phyloP scores from a whole-genome alignment of 2,113 vertebrate species.

The Equus przewalskii region DNA sequence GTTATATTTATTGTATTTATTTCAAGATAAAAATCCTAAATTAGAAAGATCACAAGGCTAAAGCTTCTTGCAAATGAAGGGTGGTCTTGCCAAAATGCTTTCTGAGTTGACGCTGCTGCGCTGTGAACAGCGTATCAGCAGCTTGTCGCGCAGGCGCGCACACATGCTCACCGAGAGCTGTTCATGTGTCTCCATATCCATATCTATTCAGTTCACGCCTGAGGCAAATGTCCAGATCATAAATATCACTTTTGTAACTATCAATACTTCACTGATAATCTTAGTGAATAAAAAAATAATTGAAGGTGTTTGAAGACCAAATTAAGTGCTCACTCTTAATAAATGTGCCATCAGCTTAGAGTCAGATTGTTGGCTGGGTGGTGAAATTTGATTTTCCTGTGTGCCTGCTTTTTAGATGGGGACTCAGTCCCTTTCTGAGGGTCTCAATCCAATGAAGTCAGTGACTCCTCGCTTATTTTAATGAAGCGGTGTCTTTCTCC shows the following conservation, averaged over 20 bases:
- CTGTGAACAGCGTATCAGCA: background rate
- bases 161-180: background rate
- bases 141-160: background rate
- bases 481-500: conserved; percentile 33
- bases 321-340: background rate
- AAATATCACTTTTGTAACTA: background rate
- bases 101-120: background rate
- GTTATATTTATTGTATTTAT: background rate
- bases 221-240: background rate
- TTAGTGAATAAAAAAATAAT: conserved; percentile 29
- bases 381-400: conserved; percentile 33
- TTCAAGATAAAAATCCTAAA: background rate
- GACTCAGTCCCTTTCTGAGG: conserved; percentile 4
- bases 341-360: background rate
- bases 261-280: background rate
- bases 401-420: background rate
- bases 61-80: background rate
- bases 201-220: background rate
- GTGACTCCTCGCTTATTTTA: conserved; percentile 10
- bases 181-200: background rate
- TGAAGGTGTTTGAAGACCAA: background rate
- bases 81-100: background rate
- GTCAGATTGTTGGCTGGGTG: background rate
- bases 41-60: background rate
- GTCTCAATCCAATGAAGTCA: conserved; percentile 27